phyloP scores from a whole-genome alignment of 1,140 invertebrate species.

The Stratiolaelaps scimitus region DNA sequence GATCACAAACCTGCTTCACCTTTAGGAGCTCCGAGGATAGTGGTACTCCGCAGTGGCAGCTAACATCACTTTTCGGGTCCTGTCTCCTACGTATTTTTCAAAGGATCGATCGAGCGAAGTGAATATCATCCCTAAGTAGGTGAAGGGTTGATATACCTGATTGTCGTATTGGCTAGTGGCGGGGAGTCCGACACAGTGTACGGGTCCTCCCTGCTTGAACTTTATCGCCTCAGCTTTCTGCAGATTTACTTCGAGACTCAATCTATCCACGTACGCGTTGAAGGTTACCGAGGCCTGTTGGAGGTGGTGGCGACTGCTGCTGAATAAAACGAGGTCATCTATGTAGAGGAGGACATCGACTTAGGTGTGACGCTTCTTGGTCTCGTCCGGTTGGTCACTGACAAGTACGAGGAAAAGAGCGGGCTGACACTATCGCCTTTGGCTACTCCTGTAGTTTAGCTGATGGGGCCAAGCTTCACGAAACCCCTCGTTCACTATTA shows the following conservation, averaged over 20 bases:
- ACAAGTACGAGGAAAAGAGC: not conserved
- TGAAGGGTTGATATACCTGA: not conserved
- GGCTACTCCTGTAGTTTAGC: not conserved
- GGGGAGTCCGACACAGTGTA: not conserved
- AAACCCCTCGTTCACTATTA: not conserved
- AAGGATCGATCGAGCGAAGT: not conserved
- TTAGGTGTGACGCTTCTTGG: not conserved
- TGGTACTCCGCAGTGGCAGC: too few species aligned
- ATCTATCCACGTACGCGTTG: not conserved
- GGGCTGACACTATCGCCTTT: not conserved
- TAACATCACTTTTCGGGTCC: not conserved
- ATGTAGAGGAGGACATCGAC: not conserved
- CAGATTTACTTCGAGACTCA: not conserved
- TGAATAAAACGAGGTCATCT: slow-evolving; percentile 10
- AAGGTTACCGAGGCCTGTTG: not conserved
- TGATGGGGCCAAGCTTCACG: not conserved
- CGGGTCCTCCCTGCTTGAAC: not conserved
- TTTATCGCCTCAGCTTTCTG: slow-evolving; percentile 1
- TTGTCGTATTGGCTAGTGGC: not conserved
- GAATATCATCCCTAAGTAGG: slow-evolving; percentile 1
- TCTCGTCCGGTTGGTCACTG: not conserved
- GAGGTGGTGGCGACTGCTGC: not conserved
- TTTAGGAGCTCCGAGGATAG: too few species aligned
- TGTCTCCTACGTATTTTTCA: not conserved
- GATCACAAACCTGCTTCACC: too few species aligned